Base-by-base conservation (phyloP, 1,140 invertebrate species). In the Cecropterus lyciades region DNA sequence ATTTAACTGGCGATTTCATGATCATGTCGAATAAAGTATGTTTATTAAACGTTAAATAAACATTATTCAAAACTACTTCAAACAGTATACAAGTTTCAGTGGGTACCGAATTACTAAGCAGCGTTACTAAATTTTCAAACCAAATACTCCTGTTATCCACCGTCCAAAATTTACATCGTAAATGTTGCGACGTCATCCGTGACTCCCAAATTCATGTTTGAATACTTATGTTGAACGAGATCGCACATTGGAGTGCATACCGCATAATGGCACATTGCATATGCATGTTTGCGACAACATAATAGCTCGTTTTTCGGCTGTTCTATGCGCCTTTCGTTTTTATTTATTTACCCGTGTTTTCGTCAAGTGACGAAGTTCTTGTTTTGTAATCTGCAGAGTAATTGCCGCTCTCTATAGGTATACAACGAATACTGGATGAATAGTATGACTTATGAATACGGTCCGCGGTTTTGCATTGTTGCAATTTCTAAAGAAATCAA, bases 251-350 rank as follows among this genome's bases (percentile, higher is more conserved):
- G 16, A 62, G 59, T 62, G 60, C 60, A 63, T 63, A 63, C 60
- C 60, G 60, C 59, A 63, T 63, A 63, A 63, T 63, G 48, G 33
- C 48, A 37, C 59, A 63, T 63, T 63, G 59, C 60, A 63, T 63
- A 63, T 63, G 60, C 60, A 63, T 63, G 60, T 63, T 63, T 63
- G 60, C 48, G 60, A 63, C 60, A 63, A 63, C 60, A 63, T 63
- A 63, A 52, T 63, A 52, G 60, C 59, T 62, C 33, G 48, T 42
- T 52, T 63, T 63, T 63, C 48, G 60, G 17, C 7, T 62, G 46
- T 51, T 30, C 37, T 63, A 63, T 63, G 48, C 48, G 37, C 52
- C 60, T 63, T 63, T 52, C 37, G 13, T 63, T 52, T 52, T 43
- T 42, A 20, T 42, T 63, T 52, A 16, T 63, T 52, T 63, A 43